Percentiles rank a stretch among this genome's conserved stretches.
Conservation (phyloP, 2,888 invertebrate genomes). For the Sarcophaga carnaria region DNA sequence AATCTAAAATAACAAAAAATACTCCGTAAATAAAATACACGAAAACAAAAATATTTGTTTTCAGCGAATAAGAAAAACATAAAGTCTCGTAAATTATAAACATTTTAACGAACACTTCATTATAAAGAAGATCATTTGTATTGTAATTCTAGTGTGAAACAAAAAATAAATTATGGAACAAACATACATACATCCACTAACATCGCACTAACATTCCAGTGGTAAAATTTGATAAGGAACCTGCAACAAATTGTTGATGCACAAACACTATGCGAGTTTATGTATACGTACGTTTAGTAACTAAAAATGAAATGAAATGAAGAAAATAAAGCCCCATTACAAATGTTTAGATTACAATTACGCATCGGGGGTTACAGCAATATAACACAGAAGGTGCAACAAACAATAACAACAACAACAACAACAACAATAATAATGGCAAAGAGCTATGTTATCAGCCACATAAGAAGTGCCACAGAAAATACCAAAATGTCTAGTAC, state of each 20-base stretch:
- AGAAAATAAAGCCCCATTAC: conserved; percentile 48
- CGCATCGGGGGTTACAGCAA: conserved; percentile 57
- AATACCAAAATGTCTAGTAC: conserved; percentile 55
- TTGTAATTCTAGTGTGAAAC: conserved; percentile 35
- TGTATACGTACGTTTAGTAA: background rate
- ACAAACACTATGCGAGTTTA: too few species aligned
- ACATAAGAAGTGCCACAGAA: conserved; percentile 15
- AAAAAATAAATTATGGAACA: conserved; percentile 30
- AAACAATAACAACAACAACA: conserved; percentile 16
- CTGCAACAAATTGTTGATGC: conserved; percentile 6
- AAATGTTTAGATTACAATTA: conserved; percentile 70
- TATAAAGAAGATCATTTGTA: conserved; percentile 55
- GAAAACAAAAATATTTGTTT: background rate
- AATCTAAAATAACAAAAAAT: too few species aligned
- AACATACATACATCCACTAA: background rate
- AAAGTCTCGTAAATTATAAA: conserved; percentile 65
- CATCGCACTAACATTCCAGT: too few species aligned
- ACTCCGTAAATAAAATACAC: too few species aligned
- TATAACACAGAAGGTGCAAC: conserved; percentile 42
- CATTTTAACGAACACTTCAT: conserved; percentile 64
- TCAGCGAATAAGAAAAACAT: background rate
- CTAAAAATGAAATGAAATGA: background rate
- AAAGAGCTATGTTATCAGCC: conserved; percentile 6
- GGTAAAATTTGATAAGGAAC: background rate
- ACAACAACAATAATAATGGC: too few species aligned